These are phyloP conservation scores for Acanthisitta chloris DNA, from an alignment of 2,113 vertebrate species.

Conservation along the genomic window DNA sequence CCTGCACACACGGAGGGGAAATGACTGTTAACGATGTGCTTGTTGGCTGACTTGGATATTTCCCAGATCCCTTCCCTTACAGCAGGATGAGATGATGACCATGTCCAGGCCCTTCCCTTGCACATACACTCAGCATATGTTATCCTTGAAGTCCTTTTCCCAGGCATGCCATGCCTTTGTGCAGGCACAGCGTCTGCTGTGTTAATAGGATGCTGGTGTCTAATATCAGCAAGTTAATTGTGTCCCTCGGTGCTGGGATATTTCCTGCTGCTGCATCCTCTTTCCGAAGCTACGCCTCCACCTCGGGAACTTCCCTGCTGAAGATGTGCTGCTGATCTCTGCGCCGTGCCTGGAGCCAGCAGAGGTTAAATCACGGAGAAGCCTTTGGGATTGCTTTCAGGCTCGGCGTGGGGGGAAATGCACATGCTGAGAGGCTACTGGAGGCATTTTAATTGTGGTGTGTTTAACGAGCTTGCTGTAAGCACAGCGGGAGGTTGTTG, in stretches of 20 bases:
- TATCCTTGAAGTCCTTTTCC: neutral
- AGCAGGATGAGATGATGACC: neutral
- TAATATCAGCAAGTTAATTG: neutral
- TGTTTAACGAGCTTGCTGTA: neutral
- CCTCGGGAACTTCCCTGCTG: neutral
- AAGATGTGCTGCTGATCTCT: neutral
- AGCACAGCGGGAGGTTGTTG: neutral
- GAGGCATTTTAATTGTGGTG: neutral
- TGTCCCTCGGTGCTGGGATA: neutral
- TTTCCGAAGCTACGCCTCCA: neutral
- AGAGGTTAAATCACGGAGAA: neutral
- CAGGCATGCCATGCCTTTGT: neutral
- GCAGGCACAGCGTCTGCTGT: neutral
- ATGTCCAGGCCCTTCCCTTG: neutral
- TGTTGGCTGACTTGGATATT: neutral
- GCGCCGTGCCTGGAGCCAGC: neutral
- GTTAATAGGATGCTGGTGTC: neutral
- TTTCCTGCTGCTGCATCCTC: slow-evolving; percentile 27
- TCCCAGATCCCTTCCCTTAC: neutral
- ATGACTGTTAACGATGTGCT: fast-evolving
- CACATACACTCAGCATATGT: neutral
- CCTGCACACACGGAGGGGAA: fast-evolving
- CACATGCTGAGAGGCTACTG: neutral
- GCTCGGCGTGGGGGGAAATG: neutral
- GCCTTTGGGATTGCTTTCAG: neutral